Base-by-base conservation (phyloP, 2,113 vertebrate genomes). In the Picathartes gymnocephalus region DNA sequence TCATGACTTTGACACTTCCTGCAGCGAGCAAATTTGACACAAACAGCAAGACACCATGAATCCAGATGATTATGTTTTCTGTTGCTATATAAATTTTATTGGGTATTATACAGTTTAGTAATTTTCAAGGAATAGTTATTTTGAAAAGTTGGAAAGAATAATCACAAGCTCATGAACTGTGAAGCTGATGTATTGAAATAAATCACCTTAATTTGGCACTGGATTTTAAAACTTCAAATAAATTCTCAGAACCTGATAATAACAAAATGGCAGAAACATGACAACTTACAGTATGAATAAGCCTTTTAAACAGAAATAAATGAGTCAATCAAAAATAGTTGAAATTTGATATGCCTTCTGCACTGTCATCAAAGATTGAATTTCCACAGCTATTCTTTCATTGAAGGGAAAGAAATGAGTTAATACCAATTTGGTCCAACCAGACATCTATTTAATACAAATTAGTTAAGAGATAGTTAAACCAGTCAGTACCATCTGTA, bases 161-260 rank as follows among this genome's bases (percentile, higher is more conserved):
- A 96, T 50, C 89, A 90, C 20, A 81, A 96, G 97, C 83, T 96
- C 82, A 92, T 60, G 39, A 96, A 80, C 88, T 93, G 81, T 96
- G 86, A 97, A 95, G 86, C 51, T 90, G 80, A 86, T 60, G 33
- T n/a, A 92, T 42, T 95, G 91, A 97, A 97, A 97, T 93, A 97
- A 97, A 96, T 95, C 81, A 77, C 28, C 93, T 93, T 97, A 96
- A 97, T 97, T 96, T 97, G 64, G 50, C 76, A 90, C 44, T 96
- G 81, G 37, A 92, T 89, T 93, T 95, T 87, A 98, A 95, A 88
- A 86, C 69, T 94, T 57, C 81, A 95, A 95, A 96, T 89, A 90
- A 97, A 97, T 96, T 51, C 28, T 92, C 73, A 92, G 93, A 93
- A 81, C 6, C 6, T 17, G 39, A 82, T 81, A 90, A 95, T 79